Percentiles rank a stretch among this genome's conserved stretches.
Evolutionary conservation across 2,888 invertebrate species (phyloP).

Genomic region (Chymomyza amoena): DNA sequence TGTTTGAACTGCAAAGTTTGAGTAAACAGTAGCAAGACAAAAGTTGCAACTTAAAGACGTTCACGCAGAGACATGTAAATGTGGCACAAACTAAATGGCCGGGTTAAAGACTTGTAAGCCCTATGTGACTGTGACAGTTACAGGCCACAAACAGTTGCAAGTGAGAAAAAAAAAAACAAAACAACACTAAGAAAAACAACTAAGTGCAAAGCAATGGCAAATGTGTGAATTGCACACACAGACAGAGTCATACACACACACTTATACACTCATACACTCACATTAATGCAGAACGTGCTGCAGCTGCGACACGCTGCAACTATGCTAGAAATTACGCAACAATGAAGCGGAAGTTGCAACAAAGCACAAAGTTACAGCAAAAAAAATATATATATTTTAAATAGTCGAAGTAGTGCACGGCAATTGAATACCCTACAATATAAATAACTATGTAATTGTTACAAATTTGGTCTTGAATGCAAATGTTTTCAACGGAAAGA

Average conservation of each 20-base stretch:
- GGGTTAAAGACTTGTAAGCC: not conserved
- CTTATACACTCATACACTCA: not conserved
- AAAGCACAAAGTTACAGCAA: not conserved
- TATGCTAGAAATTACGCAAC: not conserved
- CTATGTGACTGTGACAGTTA: not conserved
- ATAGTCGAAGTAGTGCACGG: not conserved
- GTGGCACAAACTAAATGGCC: not conserved
- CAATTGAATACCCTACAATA: too few species aligned
- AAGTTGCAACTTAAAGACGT: too few species aligned
- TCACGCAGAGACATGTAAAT: too few species aligned
- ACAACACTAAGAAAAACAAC: not conserved
- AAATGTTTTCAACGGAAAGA: too few species aligned
- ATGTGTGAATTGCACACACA: not conserved
- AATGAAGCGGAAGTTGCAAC: not conserved
- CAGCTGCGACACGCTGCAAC: not conserved
- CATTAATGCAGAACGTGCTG: not conserved
- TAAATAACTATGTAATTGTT: too few species aligned
- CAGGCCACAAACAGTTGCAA: conserved; percentile 6
- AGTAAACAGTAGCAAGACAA: too few species aligned
- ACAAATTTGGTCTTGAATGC: too few species aligned
- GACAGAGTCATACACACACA: conserved; percentile 11
- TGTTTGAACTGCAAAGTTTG: not conserved
- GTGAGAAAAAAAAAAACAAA: not conserved
- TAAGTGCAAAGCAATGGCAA: conserved; percentile 3
- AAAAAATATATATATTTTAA: not conserved